These are phyloP conservation scores for Pocillopora verrucosa DNA, from an alignment of 64 coral and sea anemone species.

Conservation along the genomic window DNA sequence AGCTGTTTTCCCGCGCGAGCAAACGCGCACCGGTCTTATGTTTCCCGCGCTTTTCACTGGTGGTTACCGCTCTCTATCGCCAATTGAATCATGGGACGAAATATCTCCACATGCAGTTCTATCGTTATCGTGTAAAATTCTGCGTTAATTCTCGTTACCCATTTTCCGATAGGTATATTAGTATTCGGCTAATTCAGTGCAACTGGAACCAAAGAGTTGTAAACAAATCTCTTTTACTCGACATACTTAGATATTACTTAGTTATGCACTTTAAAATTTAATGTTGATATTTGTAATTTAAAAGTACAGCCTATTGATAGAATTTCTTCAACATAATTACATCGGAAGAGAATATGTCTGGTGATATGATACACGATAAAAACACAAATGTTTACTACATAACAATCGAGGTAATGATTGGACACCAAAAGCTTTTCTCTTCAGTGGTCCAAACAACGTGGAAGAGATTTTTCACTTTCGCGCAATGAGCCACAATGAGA, in stretches of 20 bases:
- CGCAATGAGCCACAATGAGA: neutral
- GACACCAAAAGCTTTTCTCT: neutral
- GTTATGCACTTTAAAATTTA: slow-evolving; percentile 22
- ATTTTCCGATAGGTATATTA: too few relatives aligned
- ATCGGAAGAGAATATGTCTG: neutral
- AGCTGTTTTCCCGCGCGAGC: too few relatives aligned
- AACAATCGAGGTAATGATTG: neutral
- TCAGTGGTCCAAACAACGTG: neutral
- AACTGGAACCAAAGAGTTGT: neutral
- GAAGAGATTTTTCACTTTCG: neutral
- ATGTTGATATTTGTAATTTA: neutral
- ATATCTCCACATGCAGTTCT: too few relatives aligned
- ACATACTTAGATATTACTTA: slow-evolving; percentile 6
- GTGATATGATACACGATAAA: neutral
- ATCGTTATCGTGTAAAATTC: too few relatives aligned
- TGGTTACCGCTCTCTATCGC: too few relatives aligned
- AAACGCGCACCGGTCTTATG: too few relatives aligned
- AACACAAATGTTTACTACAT: neutral
- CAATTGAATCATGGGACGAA: too few relatives aligned
- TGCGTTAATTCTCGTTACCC: too few relatives aligned
- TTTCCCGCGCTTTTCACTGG: too few relatives aligned
- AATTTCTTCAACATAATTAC: neutral
- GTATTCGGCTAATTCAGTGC: too few relatives aligned
- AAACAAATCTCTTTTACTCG: slow-evolving; percentile 22
- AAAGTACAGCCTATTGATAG: slow-evolving; percentile 24